Percentiles rank a stretch among this genome's conserved stretches.
phyloP scores from a whole-genome alignment of 2,113 vertebrate species.

The Eudyptes chrysolophus region DNA sequence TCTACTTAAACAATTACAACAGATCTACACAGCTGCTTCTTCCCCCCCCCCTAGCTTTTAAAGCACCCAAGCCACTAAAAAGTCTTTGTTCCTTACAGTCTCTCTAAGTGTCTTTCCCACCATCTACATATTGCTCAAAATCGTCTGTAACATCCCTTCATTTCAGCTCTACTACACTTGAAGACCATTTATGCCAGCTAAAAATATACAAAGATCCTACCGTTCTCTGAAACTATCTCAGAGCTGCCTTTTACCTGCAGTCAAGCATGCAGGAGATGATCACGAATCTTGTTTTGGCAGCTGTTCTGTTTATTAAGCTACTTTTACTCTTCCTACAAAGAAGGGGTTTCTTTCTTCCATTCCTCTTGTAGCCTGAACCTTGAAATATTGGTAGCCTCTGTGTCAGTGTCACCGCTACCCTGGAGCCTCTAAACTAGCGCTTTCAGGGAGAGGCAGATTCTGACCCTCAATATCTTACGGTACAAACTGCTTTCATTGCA shows the following conservation, averaged over 20 bases:
- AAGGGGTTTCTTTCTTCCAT: neutral
- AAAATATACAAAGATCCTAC: neutral
- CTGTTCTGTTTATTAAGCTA: neutral
- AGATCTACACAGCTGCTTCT: neutral
- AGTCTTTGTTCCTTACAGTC: neutral
- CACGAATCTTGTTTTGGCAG: neutral
- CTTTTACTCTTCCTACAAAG: neutral
- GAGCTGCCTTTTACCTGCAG: slow-evolving; percentile 24
- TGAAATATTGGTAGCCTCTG: neutral
- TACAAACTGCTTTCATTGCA: neutral
- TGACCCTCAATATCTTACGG: neutral
- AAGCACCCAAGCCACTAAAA: neutral
- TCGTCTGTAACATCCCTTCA: neutral
- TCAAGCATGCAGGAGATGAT: neutral
- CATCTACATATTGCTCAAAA: neutral
- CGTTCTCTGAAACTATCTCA: neutral
- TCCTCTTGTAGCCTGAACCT: neutral
- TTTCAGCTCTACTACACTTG: neutral
- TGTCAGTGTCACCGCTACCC: neutral
- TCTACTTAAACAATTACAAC: neutral
- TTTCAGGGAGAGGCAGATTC: neutral
- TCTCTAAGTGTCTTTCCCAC: neutral
- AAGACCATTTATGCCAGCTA: neutral
- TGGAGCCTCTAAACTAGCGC: neutral
- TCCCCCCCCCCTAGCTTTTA: neutral